These are phyloP conservation scores for Chloroceryle amazona DNA, from an alignment of 2,797 vertebrate genomes.

Conservation along the genomic window DNA sequence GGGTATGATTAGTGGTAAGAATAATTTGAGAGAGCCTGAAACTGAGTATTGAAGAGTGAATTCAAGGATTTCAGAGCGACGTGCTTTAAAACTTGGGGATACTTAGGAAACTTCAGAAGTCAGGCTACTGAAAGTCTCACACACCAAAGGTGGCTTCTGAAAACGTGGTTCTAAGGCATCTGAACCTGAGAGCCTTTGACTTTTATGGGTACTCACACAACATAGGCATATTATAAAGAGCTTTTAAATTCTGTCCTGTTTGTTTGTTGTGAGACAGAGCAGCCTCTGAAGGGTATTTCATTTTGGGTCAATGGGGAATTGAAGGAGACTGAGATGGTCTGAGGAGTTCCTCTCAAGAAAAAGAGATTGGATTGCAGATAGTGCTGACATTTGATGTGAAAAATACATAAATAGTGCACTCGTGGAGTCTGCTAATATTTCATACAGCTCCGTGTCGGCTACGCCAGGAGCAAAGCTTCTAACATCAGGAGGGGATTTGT, in stretches of 20 bases:
- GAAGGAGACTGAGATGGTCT: not conserved
- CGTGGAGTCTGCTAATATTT: not conserved
- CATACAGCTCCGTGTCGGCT: not conserved
- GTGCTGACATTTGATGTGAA: not conserved
- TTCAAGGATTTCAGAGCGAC: not conserved
- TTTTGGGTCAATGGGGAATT: not conserved
- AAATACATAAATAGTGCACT: not conserved
- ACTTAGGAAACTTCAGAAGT: not conserved
- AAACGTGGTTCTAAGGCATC: not conserved
- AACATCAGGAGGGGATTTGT: not conserved
- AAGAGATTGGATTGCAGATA: not conserved
- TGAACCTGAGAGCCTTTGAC: accelerated
- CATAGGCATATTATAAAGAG: accelerated
- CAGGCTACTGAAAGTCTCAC: not conserved
- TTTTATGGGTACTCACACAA: accelerated
- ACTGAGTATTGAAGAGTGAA: not conserved
- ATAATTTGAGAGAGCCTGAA: not conserved
- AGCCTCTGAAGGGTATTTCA: not conserved
- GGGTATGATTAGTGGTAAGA: not conserved
- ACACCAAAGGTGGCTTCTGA: not conserved
- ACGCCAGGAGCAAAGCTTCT: not conserved
- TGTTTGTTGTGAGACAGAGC: not conserved
- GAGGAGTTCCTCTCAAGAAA: not conserved
- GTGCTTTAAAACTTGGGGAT: not conserved
- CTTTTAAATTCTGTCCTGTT: not conserved